Evolutionary conservation across 2,888 invertebrate genomes (phyloP), one percentile per base, ranked within the genome.

Genomic region (Camptogramma bilineatum): DNA sequence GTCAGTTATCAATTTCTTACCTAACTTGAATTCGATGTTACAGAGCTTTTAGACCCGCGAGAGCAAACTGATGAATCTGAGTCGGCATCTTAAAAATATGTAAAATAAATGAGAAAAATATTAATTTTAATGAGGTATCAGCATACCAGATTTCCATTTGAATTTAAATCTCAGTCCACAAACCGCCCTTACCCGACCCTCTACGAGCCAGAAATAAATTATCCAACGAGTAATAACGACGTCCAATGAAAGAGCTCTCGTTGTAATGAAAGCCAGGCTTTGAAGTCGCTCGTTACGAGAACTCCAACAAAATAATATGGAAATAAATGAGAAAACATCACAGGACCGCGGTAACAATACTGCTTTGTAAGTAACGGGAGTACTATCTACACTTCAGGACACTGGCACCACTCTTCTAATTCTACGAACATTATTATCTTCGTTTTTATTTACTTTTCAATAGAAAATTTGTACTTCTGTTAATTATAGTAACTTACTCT

Each of bases 251-350:
- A 85, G 85, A 77, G 76, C 81, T 80, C 78, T 81, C 81, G 81
- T 83, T 84, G 82, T 72, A 77, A 78, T 74, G 76, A 70, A 73
- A 74, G 58, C 66, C 73, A 58, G 52, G 69, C 76, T 83, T 83
- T 84, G 83, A 83, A 75, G 75, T 72, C 67, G 74, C 82, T 68
- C 65, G 74, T 57, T 60, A 53, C 34, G 59, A 72, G 64, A n/a
- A 68, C 56, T 57, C 42, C 65, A 82, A 87, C 86, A 83, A 83
- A 89, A 85, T 90, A 90, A 90, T 90, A 85, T 88, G 91, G 84
- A 90, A 90, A 91, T 87, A 84, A 87, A 87, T 87, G 83, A 81
- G 86, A 84, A 84, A 84, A 87, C 83, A 81, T 82, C 83, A 70
- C 42, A 53, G 62, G 52, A 24, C 17, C 47, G 53, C 47, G 77